phyloP scores from a whole-genome alignment of 2,888 invertebrate species.

The Drosophila aldrichi region DNA sequence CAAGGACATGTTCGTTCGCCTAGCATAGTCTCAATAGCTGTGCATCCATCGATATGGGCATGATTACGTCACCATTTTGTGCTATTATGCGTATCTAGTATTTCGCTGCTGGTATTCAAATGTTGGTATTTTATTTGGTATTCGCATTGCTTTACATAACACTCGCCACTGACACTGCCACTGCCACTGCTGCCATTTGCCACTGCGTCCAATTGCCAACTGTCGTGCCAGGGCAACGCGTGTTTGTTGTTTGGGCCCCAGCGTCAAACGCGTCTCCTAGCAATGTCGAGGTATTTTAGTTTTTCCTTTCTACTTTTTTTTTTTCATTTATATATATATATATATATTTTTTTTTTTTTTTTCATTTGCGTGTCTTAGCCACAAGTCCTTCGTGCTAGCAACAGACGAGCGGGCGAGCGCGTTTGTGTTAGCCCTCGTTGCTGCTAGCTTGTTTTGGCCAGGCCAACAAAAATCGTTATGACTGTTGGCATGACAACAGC shows the following conservation, averaged over 20 bases:
- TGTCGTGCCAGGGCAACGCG: slow-evolving; percentile 59
- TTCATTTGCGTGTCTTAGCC: slow-evolving; percentile 41
- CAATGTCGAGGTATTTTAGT: slow-evolving; percentile 68
- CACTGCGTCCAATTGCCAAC: slow-evolving; percentile 75
- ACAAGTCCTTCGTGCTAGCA: slow-evolving; percentile 52
- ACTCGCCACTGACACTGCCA: slow-evolving; percentile 63
- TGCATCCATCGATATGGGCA: slow-evolving; percentile 1
- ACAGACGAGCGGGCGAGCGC: slow-evolving; percentile 25
- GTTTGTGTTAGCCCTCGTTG: slow-evolving; percentile 44
- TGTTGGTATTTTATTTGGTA: slow-evolving; percentile 31
- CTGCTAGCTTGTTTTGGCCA: slow-evolving; percentile 63
- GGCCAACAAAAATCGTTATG: slow-evolving; percentile 70
- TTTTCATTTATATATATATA: background rate
- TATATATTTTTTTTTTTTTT: background rate
- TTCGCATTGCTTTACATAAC: slow-evolving; percentile 43
- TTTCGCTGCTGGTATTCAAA: slow-evolving; percentile 24
- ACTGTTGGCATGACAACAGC: slow-evolving; percentile 61
- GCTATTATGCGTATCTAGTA: slow-evolving; percentile 13
- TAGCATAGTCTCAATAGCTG: slow-evolving; percentile 20
- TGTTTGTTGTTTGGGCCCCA: slow-evolving; percentile 75
- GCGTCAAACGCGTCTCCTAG: slow-evolving; percentile 78
- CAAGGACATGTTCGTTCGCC: slow-evolving; percentile 73
- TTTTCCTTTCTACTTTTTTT: background rate
- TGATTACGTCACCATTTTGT: slow-evolving; percentile 72
- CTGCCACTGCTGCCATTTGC: slow-evolving; percentile 71